Percentiles rank a stretch among this genome's conserved stretches.
These are phyloP conservation scores for Lindbergichthys nudifrons DNA, from an alignment of 2,797 vertebrate species.

Conservation along the genomic window DNA sequence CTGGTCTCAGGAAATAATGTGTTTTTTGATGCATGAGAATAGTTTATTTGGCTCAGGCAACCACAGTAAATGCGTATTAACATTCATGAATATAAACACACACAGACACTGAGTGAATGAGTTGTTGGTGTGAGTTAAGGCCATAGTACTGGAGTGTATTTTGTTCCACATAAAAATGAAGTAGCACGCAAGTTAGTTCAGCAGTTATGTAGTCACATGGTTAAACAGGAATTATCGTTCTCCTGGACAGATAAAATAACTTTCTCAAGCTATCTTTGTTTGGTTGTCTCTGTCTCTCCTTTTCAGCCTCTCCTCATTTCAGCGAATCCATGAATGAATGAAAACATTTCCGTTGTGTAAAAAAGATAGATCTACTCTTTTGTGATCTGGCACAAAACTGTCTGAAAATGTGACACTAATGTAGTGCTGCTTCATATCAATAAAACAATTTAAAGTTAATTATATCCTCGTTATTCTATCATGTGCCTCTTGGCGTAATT, in stretches of 20 bases:
- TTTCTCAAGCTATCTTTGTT: not conserved
- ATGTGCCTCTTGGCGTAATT: conserved; percentile 27
- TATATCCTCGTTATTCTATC: conserved; percentile 37
- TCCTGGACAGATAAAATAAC: conserved; percentile 2
- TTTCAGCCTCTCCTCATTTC: too few relatives aligned
- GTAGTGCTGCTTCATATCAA: conserved; percentile 16
- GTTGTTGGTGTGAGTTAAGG: not conserved
- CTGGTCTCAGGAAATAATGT: conserved; percentile 22
- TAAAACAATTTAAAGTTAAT: conserved; percentile 26
- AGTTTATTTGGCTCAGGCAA: not conserved
- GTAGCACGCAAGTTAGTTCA: not conserved
- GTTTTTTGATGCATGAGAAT: not conserved
- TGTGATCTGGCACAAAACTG: conserved; percentile 5
- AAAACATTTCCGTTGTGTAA: conserved; percentile 42
- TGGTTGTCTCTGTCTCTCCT: not conserved
- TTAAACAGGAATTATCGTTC: conserved; percentile 20
- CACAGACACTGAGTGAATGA: not conserved
- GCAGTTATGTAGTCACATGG: not conserved
- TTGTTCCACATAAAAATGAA: not conserved
- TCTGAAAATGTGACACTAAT: conserved; percentile 20
- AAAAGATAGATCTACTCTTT: conserved; percentile 14
- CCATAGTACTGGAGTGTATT: not conserved
- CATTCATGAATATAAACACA: conserved; percentile 27
- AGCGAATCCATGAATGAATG: conserved; percentile 26
- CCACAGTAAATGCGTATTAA: not conserved